phyloP scores from a whole-genome alignment of 2,888 invertebrate species.

The Drosophila multiciliata region DNA sequence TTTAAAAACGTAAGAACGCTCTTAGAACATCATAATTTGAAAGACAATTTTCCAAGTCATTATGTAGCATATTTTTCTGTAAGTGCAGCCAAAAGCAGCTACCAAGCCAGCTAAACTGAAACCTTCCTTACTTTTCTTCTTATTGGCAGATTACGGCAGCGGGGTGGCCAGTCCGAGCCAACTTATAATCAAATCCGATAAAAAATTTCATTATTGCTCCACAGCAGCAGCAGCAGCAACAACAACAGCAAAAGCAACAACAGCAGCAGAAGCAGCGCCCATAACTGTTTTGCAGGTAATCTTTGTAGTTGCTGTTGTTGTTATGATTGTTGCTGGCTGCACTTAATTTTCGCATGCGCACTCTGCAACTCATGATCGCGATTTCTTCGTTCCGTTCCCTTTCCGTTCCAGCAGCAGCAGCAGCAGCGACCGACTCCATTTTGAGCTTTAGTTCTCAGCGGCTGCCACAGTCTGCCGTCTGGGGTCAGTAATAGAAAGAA shows the following conservation, averaged over 20 bases:
- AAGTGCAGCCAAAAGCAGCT: constrained; percentile 42
- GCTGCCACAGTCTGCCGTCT: constrained; percentile 52
- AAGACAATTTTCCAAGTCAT: no score
- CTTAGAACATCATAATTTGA: background rate
- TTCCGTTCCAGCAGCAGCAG: constrained; percentile 21
- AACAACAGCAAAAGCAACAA: constrained; percentile 27
- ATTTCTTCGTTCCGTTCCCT: constrained; percentile 62
- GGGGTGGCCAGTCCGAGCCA: constrained; percentile 69
- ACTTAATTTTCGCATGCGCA: constrained; percentile 81
- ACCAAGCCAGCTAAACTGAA: constrained; percentile 35
- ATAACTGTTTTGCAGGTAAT: constrained; percentile 79
- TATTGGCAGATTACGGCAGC: constrained; percentile 77
- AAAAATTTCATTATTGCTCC: constrained; percentile 80
- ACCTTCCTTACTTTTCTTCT: constrained; percentile 76
- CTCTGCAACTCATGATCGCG: constrained; percentile 78
- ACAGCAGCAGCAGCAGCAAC: constrained; percentile 51
- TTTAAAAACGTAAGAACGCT: no score
- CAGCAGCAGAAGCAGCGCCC: constrained; percentile 52
- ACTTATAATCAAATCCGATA: constrained; percentile 80
- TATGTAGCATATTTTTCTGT: background rate
- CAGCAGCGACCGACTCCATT: constrained; percentile 62
- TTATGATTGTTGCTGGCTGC: constrained; percentile 76
- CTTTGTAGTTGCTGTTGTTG: constrained; percentile 64
- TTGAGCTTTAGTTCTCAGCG: constrained; percentile 71
- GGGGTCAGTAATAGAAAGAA: constrained; percentile 79